Conservation (phyloP, 2,797 vertebrate genomes). For the Enteromius trimaculatus region DNA sequence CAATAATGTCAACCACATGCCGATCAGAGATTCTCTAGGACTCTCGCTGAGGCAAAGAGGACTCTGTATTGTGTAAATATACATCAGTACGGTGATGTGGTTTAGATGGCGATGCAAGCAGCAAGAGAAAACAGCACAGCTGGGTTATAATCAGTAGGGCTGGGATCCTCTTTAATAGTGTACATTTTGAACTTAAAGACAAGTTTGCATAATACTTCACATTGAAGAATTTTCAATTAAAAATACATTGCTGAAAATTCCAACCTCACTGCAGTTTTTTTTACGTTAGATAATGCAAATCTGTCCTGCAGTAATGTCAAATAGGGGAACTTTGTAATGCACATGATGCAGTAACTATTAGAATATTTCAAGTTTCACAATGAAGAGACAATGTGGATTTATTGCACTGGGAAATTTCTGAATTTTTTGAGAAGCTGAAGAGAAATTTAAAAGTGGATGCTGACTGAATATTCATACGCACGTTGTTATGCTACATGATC, state of each 20-base stretch:
- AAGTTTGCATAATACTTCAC: conserved; percentile 50
- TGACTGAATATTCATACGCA: conserved; percentile 35
- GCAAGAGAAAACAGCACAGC: conserved; percentile 38
- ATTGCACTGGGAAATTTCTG: conserved; percentile 41
- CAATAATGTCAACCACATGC: neutral
- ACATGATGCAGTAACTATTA: conserved; percentile 22
- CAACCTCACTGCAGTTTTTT: conserved; percentile 23
- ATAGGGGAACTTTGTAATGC: conserved; percentile 29
- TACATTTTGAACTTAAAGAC: conserved; percentile 39
- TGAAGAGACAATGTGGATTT: conserved; percentile 26
- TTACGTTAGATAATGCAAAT: conserved; percentile 11
- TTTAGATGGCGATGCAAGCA: conserved; percentile 12
- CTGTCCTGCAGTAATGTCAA: conserved; percentile 9
- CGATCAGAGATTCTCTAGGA: neutral
- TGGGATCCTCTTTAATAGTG: conserved; percentile 63
- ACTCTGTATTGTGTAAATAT: conserved; percentile 17
- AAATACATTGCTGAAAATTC: conserved; percentile 30
- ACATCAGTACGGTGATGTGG: neutral
- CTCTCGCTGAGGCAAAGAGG: neutral
- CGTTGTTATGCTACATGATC: conserved; percentile 40
- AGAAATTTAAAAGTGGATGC: conserved; percentile 47
- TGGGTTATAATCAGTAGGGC: conserved; percentile 51
- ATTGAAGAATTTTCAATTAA: conserved; percentile 47
- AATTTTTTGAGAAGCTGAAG: conserved; percentile 31
- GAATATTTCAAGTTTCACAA: conserved; percentile 23